A percentile compares a stretch with the other conserved stretches of the same genome.
phyloP scores from a whole-genome alignment of 53 echinoderm and acorn worm genomes.

The Stichopus horrens region DNA sequence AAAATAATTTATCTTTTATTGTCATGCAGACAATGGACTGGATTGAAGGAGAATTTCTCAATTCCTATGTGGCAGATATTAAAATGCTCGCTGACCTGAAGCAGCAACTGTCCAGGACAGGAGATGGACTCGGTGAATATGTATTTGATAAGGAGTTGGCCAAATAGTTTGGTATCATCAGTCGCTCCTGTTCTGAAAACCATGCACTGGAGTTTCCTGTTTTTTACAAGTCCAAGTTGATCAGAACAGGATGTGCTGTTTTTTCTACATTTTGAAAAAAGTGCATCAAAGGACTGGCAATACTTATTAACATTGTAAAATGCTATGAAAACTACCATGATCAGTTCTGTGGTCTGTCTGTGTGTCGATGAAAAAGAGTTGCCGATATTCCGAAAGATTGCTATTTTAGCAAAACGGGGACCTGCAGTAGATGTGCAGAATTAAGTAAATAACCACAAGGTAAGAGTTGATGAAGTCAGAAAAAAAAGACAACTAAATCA shows the following conservation, averaged over 20 bases:
- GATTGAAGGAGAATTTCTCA: constrained; percentile 75
- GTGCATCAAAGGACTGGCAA: neutral
- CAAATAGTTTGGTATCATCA: neutral
- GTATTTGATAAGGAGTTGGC: constrained; percentile 81
- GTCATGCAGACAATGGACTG: constrained; percentile 77
- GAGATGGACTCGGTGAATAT: constrained; percentile 80
- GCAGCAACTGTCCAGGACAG: constrained; percentile 67
- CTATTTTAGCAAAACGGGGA: too few species aligned
- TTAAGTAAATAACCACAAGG: too few species aligned
- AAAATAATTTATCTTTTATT: neutral
- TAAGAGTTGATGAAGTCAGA: too few species aligned
- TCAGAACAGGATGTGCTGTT: too few species aligned
- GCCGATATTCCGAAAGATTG: too few species aligned
- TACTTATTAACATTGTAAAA: neutral
- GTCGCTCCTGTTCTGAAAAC: neutral
- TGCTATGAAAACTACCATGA: neutral
- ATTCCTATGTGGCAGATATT: constrained; percentile 84
- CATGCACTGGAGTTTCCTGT: neutral
- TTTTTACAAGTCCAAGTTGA: too few species aligned
- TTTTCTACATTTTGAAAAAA: too few species aligned
- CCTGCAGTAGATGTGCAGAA: too few species aligned
- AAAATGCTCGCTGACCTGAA: constrained; percentile 75
- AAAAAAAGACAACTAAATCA: too few species aligned
- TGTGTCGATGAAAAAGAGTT: too few species aligned
- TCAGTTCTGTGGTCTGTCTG: too few species aligned